These are phyloP conservation scores for Fistularia commersonii DNA, from an alignment of 2,797 vertebrate species.

Conservation along the genomic window DNA sequence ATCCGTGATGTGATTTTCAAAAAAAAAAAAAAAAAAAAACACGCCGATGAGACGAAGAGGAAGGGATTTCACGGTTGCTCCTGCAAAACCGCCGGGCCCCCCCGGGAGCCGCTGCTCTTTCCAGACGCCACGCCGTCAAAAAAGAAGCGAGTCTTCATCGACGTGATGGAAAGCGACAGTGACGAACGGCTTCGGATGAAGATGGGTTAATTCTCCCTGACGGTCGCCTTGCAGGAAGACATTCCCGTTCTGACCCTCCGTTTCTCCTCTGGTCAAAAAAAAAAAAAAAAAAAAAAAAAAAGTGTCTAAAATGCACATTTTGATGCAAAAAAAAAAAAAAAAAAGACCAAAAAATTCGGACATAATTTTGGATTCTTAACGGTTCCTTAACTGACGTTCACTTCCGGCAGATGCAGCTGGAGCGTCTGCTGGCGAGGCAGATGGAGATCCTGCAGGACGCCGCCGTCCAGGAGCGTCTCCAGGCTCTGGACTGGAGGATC, in stretches of 20 bases:
- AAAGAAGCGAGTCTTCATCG: slow-evolving; percentile 3
- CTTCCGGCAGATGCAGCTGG: slow-evolving; percentile 82
- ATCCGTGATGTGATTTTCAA: slow-evolving; percentile 37
- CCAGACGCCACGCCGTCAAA: neutral
- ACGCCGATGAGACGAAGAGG: slow-evolving; percentile 22
- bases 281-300: too few relatives aligned
- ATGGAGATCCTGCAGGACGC: slow-evolving; percentile 94
- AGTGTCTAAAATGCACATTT: too few relatives aligned
- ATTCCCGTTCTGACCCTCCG: too few relatives aligned
- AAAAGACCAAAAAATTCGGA: too few relatives aligned
- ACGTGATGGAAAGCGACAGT: slow-evolving; percentile 32
- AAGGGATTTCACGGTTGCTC: slow-evolving; percentile 43
- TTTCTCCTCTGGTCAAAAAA: too few relatives aligned
- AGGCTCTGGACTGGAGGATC: slow-evolving; percentile 84
- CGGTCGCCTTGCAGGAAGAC: too few relatives aligned
- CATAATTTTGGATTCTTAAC: too few relatives aligned
- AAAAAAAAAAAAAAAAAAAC: slow-evolving; percentile 1
- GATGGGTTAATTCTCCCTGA: too few relatives aligned
- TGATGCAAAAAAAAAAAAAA: too few relatives aligned
- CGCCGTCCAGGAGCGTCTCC: slow-evolving; percentile 86
- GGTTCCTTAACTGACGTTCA: neutral
- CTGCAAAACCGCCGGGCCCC: too few relatives aligned
- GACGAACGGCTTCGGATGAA: neutral
- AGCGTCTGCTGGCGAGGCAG: slow-evolving; percentile 91
- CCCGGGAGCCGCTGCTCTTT: slow-evolving; percentile 10